Evolutionary conservation across 2,113 vertebrate genomes (phyloP), one percentile per base, ranked within the genome.

Genomic region (Elachura formosa): DNA sequence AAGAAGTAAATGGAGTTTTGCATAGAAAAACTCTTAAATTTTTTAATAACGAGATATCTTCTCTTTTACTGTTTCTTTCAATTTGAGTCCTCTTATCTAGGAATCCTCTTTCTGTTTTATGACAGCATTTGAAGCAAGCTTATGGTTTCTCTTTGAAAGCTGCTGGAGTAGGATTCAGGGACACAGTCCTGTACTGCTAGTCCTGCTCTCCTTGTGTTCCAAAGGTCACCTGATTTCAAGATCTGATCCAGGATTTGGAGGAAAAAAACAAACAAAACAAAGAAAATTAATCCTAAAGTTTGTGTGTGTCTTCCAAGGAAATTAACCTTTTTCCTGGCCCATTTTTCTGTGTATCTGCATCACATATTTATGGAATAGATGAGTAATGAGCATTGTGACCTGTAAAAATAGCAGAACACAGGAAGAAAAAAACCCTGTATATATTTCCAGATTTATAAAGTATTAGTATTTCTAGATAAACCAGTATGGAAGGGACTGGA

Each of bases 11-110:
- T 40, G 11, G 25, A 36, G 36, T 84, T 74, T 89, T 66, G 51
- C n/a, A 48, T 14, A 54, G 40, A n/a, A 5, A 1, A 54, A 17
- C 29, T 64, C 33, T 19, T 36, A 19, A 2, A 31, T 79, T 86
- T 93, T 93, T 69, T 80, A 48, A 93, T 93, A 87, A 84, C 6
- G n/a, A 77, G 41, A 86, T 90, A 92, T 89, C 29, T 48, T 34
- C 31, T 72, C 11, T 89, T 94, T 91, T 86, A 55, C n/a, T 59
- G 8, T 69, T 91, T 82, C 41, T 73, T 91, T 49, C 51, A 54
- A 45, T 84, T 89, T 82, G 41, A 88, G n/a, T 79, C 22, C 45
- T 90, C 78, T 84, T 45, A 40, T 72, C 31, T 76, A 73, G 62
- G 76, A 91, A 87, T 90, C 56, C 48, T 79, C 71, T 58, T 71